Conservation (phyloP, 2,888 invertebrate species). For the Lampropteryx suffumata region DNA sequence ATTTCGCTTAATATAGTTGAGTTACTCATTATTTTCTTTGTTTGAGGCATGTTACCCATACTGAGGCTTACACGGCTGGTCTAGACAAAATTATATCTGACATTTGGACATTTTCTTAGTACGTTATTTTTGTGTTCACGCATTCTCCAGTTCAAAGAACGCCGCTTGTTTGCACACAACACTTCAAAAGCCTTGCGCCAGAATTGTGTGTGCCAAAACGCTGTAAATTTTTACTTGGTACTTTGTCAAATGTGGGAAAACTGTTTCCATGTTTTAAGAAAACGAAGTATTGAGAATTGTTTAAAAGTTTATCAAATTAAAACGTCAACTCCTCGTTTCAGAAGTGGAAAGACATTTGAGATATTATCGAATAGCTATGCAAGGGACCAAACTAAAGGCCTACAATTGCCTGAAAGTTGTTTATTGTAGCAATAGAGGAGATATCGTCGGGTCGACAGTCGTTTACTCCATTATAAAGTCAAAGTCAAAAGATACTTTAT, state of each 20-base stretch:
- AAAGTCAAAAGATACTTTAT: no score
- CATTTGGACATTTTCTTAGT: no score
- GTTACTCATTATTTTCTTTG: neutral
- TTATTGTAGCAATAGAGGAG: no score
- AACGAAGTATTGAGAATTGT: conserved; percentile 26
- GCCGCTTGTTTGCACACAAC: conserved; percentile 48
- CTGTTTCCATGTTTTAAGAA: conserved; percentile 34
- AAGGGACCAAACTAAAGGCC: no score
- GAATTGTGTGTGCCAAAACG: conserved; percentile 45
- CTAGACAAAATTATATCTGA: no score
- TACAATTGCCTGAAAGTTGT: no score
- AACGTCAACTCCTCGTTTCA: neutral
- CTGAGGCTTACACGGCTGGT: no score
- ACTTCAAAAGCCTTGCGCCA: conserved; percentile 50
- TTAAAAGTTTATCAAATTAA: neutral
- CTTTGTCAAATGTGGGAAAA: conserved; percentile 36
- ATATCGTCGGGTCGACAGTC: no score
- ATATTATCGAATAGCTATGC: no score
- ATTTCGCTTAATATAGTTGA: conserved; percentile 16
- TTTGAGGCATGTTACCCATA: no score
- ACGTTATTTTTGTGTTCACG: no score
- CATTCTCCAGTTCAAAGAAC: conserved; percentile 38
- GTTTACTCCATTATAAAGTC: no score
- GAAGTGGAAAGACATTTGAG: neutral
- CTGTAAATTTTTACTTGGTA: conserved; percentile 44